A percentile compares a stretch with the other conserved stretches of the same genome.
Evolutionary conservation across 1,140 invertebrate genomes (phyloP).

Genomic region (Metopolophium dirhodum): DNA sequence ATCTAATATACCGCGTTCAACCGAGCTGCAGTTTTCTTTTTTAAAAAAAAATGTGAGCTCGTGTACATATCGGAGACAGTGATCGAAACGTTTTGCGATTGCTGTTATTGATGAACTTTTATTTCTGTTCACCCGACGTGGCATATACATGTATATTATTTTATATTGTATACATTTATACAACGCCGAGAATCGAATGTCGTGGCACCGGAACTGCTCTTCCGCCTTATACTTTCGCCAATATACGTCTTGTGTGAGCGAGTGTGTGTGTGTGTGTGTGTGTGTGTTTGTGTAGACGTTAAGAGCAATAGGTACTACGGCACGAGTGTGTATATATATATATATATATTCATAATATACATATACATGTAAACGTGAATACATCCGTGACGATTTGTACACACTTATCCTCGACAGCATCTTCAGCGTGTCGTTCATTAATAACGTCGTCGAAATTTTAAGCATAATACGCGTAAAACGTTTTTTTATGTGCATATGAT

Average conservation of each 20-base stretch:
- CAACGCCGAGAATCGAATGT: background rate
- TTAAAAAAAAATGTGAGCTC: background rate
- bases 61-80: background rate
- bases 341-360: background rate
- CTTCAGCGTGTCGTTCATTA: conserved; percentile 33
- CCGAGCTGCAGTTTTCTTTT: too few relatives aligned
- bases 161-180: background rate
- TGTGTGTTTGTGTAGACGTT: background rate
- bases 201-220: background rate
- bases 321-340: background rate
- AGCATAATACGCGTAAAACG: background rate
- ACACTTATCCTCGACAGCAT: conserved; percentile 19
- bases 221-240: background rate
- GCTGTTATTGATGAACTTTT: background rate
- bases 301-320: background rate
- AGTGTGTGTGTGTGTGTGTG: background rate
- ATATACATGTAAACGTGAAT: background rate
- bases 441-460: conserved; percentile 8
- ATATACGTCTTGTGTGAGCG: background rate
- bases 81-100: background rate
- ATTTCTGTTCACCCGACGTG: background rate
- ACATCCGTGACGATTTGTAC: conserved; percentile 13
- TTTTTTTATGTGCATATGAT: background rate
- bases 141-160: background rate
- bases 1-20: background rate